Evolutionary conservation across 2,797 vertebrate species (phyloP).

Genomic region (Darevskia mixta): DNA sequence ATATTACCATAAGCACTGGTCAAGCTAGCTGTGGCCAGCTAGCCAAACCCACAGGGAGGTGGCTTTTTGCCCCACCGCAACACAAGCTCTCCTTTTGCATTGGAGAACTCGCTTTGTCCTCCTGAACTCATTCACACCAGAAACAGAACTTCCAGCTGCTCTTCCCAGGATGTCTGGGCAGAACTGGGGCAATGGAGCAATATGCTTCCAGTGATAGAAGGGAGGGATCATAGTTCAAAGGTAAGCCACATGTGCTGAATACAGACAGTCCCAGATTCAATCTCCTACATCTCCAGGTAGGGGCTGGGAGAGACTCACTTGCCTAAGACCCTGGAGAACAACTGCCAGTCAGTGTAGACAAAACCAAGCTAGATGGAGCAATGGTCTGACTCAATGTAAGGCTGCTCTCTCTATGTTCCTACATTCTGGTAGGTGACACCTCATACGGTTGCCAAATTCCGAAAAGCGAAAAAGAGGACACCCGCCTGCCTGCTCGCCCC

Average conservation of each 20-base stretch:
- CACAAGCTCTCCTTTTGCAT: no score
- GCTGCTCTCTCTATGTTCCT: background rate
- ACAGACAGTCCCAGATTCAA: background rate
- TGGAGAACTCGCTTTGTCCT: no score
- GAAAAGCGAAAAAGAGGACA: no score
- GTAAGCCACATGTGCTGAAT: background rate
- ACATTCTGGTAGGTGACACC: background rate
- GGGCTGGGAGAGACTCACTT: background rate
- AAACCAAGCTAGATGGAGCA: background rate
- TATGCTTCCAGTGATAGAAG: no score
- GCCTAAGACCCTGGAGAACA: background rate
- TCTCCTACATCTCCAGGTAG: background rate
- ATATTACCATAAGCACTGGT: fast-evolving
- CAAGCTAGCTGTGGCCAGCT: no score
- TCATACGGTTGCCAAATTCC: no score
- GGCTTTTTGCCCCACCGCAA: no score
- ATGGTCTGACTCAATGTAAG: background rate
- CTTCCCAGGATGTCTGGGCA: background rate
- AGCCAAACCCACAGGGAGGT: no score
- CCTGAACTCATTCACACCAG: constrained; percentile 21
- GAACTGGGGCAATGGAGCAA: background rate
- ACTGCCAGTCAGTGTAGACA: background rate
- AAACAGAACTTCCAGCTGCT: background rate
- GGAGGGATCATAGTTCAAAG: background rate
- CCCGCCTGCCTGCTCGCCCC: no score